Evolutionary conservation across 2,113 vertebrate species (phyloP).

Genomic region (Loxodonta africana): DNA sequence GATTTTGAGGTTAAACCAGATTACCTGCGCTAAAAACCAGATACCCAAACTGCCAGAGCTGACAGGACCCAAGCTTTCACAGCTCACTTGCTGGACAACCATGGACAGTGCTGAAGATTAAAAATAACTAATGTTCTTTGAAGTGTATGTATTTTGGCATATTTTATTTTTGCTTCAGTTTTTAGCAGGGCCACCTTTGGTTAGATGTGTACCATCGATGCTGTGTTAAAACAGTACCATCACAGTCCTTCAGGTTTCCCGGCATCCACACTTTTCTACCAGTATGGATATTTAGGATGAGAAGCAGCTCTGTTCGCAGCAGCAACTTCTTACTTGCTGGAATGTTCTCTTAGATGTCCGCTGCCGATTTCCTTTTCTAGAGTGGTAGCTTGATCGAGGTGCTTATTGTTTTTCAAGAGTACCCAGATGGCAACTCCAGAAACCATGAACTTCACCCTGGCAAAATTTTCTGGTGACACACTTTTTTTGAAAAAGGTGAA

Average conservation of each 20-base stretch:
- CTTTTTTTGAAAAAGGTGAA: neutral
- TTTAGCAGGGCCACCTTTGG: no score
- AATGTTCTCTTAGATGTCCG: neutral
- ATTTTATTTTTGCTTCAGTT: neutral
- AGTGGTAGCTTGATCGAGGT: neutral
- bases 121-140: neutral
- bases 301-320: neutral
- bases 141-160: neutral
- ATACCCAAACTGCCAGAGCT: neutral
- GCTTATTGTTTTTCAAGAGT: neutral
- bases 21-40: neutral
- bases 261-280: neutral
- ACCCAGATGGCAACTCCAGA: neutral
- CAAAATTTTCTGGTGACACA: neutral
- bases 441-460: neutral
- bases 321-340: no score
- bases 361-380: neutral
- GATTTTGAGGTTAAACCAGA: neutral
- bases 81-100: neutral
- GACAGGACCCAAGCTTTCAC: fast-evolving
- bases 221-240: neutral
- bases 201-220: neutral
- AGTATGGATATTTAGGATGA: fast-evolving
- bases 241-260: neutral
- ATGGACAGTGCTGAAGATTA: neutral